phyloP scores from a whole-genome alignment of 2,113 vertebrate species.

The Ovibos moschatus region DNA sequence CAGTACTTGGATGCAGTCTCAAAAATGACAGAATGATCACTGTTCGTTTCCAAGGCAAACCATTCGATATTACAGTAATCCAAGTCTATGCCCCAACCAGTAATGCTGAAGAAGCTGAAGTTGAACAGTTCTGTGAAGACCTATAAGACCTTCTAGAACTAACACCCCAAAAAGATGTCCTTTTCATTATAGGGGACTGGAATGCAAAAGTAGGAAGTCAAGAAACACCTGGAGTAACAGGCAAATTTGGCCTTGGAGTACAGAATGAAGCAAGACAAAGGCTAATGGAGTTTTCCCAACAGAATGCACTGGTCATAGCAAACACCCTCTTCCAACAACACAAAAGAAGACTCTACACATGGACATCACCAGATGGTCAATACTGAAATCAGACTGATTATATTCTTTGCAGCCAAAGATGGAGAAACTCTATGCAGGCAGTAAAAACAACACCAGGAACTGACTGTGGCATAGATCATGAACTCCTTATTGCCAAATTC shows the following conservation, averaged over 20 bases:
- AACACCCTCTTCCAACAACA: background rate
- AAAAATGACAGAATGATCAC: background rate
- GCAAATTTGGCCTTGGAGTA: background rate
- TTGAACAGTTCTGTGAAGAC: background rate
- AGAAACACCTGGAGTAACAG: background rate
- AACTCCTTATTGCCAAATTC: background rate
- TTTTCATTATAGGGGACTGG: background rate
- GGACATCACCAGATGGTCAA: background rate
- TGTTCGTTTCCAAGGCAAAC: background rate
- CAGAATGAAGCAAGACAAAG: background rate
- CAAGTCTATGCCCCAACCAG: accelerated
- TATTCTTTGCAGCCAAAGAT: background rate
- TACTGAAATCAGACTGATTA: background rate
- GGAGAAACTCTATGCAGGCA: background rate
- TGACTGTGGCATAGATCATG: background rate
- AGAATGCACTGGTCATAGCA: background rate
- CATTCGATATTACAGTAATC: background rate
- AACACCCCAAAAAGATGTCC: background rate
- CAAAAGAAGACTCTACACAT: background rate
- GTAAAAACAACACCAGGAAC: background rate
- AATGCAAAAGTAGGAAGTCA: background rate
- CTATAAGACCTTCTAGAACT: background rate
- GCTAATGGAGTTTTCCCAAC: background rate
- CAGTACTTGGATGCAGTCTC: background rate
- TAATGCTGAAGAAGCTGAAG: background rate